Evolutionary conservation across 1,140 invertebrate species (phyloP), one percentile per base, ranked within the genome.

Genomic region (Pinna nobilis): DNA sequence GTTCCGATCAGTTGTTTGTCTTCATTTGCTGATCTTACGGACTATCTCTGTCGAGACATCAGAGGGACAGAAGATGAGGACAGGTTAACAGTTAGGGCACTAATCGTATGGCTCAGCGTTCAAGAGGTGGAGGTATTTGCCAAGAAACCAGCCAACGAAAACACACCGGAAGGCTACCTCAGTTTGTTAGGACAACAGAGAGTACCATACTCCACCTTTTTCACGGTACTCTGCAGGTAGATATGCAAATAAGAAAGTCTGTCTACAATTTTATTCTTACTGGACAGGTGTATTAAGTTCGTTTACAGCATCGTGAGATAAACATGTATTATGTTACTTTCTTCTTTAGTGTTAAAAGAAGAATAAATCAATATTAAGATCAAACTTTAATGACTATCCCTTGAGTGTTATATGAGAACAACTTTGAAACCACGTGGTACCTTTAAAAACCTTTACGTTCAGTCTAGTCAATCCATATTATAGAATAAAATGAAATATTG

Each of bases 141-240:
- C 23, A 37, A n/a, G 13, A 39, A 57, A 35, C 20, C 60, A 33
- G 41, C 39, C 3, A 76, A 33, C 15, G n/a, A 51, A 15, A 69
- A 76, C 7, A 74, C 71, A 15, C 78, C 78, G 5, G 23, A 60
- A 41, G 78, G 78, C 18, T 73, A 74, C n/a, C 41, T 79, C 0
- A 60, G 49, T 35, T 63, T 74, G 13, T 20, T 80, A 2, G 73
- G 67, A 39, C 61, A 74, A n/a, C 61, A 35, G n/a, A 47, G 51
- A 47, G 71, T 64, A 23, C 65, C 69, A 49, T 80, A 72, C 33
- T 68, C 78, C 1, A 77, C 71, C 18, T 74, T 70, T 61, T 80
- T 77, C 35, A 66, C 75, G 0, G 41, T 77, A 9, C 49, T 80
- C n/a, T 80, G 78, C 60, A 71, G 78, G 78, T 77, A 70, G 0